Evolutionary conservation across 2,797 vertebrate genomes (phyloP).

Genomic region (Pempheris klunzingeri): DNA sequence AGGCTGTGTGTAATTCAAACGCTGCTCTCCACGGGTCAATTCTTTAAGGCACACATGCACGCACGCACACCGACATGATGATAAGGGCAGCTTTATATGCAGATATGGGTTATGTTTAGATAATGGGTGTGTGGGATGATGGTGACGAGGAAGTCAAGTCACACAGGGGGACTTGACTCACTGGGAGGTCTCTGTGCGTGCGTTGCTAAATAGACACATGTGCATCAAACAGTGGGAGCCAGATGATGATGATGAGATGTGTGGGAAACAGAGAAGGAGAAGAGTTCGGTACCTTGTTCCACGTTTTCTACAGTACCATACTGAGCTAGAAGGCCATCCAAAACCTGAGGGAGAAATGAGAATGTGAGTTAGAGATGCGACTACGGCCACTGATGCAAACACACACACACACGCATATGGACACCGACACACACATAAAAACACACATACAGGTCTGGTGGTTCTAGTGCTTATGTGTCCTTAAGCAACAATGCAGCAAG

Average conservation of each 20-base stretch:
- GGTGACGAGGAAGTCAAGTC: slow-evolving; percentile 66
- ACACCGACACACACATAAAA: slow-evolving; percentile 20
- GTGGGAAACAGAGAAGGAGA: slow-evolving; percentile 16
- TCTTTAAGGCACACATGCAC: slow-evolving; percentile 39
- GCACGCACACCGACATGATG: slow-evolving; percentile 42
- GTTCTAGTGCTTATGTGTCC: not conserved
- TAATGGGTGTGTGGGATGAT: slow-evolving; percentile 70
- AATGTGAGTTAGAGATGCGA: slow-evolving; percentile 35
- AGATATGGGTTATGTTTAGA: slow-evolving; percentile 75
- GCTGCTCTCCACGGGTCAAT: slow-evolving; percentile 39
- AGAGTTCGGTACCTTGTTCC: slow-evolving; percentile 91
- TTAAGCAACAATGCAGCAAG: not conserved
- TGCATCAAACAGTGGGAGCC: slow-evolving; percentile 46
- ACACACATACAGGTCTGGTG: slow-evolving; percentile 18
- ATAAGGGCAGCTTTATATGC: slow-evolving; percentile 67
- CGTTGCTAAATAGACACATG: slow-evolving; percentile 54
- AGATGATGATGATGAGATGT: slow-evolving; percentile 45
- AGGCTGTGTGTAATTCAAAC: slow-evolving; percentile 56
- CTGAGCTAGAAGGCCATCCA: slow-evolving; percentile 94
- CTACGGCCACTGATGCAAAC: not conserved
- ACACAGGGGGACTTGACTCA: slow-evolving; percentile 67
- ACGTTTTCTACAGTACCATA: slow-evolving; percentile 95
- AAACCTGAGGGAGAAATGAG: slow-evolving; percentile 85
- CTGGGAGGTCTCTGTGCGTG: slow-evolving; percentile 64
- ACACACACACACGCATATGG: not conserved